These are phyloP conservation scores for Theocolax elegans DNA, from an alignment of 1,140 invertebrate species.

Conservation along the genomic window DNA sequence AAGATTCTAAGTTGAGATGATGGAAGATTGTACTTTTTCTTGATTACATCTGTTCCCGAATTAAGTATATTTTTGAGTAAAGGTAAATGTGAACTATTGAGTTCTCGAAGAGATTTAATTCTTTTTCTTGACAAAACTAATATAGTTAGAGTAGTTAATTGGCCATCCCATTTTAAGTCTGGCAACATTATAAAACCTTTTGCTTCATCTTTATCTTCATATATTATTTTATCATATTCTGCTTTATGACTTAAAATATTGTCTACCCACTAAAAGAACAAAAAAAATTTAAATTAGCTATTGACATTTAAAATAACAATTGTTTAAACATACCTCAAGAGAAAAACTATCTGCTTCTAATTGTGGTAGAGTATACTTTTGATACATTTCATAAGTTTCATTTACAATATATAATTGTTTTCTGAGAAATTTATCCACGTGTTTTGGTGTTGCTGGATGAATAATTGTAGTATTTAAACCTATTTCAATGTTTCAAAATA, in stretches of 20 bases:
- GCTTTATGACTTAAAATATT: slow-evolving; percentile 93
- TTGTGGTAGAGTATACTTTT: slow-evolving; percentile 81
- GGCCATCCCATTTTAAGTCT: slow-evolving; percentile 94
- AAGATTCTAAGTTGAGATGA: slow-evolving; percentile 83
- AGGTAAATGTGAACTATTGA: slow-evolving; percentile 81
- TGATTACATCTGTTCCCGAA: slow-evolving; percentile 79
- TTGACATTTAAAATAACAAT: no score
- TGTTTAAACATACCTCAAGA: slow-evolving; percentile 76
- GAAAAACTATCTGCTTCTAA: slow-evolving; percentile 78
- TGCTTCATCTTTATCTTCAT: slow-evolving; percentile 82
- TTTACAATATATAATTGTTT: slow-evolving; percentile 80
- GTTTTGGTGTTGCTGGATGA: slow-evolving; percentile 91
- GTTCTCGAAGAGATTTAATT: slow-evolving; percentile 87
- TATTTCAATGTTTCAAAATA: slow-evolving; percentile 55
- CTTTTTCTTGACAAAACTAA: slow-evolving; percentile 81
- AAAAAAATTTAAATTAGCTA: neutral
- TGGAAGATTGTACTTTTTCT: slow-evolving; percentile 81
- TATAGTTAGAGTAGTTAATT: slow-evolving; percentile 82
- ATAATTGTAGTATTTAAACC: slow-evolving; percentile 87
- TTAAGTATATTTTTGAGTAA: slow-evolving; percentile 84
- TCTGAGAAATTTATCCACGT: slow-evolving; percentile 85
- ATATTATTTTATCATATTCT: slow-evolving; percentile 87
- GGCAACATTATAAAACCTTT: slow-evolving; percentile 90
- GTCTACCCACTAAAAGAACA: slow-evolving; percentile 86
- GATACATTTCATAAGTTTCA: slow-evolving; percentile 88